These are phyloP conservation scores for Pomatorhinus ruficollis DNA, from an alignment of 2,113 vertebrate genomes.

Conservation along the genomic window DNA sequence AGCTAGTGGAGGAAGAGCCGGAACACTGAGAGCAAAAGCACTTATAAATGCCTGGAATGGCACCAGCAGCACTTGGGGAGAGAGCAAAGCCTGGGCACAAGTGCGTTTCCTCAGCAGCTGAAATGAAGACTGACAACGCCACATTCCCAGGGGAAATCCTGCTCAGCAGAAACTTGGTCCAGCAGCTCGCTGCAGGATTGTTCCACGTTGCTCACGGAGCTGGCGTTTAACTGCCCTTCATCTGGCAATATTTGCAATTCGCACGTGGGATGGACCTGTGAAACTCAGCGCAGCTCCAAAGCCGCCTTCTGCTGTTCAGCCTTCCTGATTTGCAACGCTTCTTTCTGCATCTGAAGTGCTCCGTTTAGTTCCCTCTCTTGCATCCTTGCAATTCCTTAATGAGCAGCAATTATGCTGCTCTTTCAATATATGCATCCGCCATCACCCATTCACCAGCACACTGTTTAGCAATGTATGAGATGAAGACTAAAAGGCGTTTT, in stretches of 20 bases:
- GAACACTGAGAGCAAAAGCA: neutral
- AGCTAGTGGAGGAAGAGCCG: neutral
- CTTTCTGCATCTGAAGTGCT: neutral
- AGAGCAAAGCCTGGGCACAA: neutral
- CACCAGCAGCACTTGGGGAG: neutral
- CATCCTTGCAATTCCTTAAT: neutral
- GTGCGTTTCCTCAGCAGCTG: neutral
- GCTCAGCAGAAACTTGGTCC: neutral
- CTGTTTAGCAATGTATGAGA: neutral
- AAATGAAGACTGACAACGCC: neutral
- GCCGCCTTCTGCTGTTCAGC: neutral
- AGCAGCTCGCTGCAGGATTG: neutral
- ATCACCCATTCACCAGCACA: neutral
- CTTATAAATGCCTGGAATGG: neutral
- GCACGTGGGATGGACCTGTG: neutral
- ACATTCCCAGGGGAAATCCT: constrained; percentile 1
- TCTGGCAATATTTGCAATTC: neutral
- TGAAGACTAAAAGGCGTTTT: neutral
- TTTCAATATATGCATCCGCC: neutral
- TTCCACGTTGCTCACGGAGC: neutral
- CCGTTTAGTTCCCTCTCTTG: neutral
- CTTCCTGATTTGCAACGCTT: neutral
- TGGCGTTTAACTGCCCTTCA: neutral
- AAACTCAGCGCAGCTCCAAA: neutral
- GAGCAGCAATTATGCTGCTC: neutral